Percentiles rank a stretch among this genome's conserved stretches.
Conservation (phyloP, 2,113 vertebrate species). For the Mungos mungo region DNA sequence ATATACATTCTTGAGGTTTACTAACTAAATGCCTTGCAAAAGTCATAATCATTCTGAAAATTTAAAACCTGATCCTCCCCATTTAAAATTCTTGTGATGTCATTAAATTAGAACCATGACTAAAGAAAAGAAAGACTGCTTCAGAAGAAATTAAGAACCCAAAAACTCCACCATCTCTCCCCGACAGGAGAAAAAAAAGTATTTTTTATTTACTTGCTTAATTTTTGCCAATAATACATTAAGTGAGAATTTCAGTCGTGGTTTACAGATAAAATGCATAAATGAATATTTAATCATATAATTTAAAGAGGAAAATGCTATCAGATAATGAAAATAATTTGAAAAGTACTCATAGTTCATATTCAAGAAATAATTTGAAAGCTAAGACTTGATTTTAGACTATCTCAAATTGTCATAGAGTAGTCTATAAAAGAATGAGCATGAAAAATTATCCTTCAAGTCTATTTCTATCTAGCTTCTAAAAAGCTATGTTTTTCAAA, state of each 20-base stretch:
- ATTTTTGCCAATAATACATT: background rate
- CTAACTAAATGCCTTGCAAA: background rate
- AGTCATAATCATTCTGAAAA: background rate
- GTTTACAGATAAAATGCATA: background rate
- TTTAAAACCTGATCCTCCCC: background rate
- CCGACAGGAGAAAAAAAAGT: background rate
- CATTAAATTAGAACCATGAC: background rate
- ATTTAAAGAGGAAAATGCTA: background rate
- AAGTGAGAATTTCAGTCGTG: background rate
- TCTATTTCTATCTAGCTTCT: background rate
- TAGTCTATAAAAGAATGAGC: background rate
- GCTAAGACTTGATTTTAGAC: slow-evolving; percentile 20
- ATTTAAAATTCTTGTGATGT: background rate
- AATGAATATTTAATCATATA: background rate
- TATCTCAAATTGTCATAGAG: background rate
- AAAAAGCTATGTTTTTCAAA: background rate
- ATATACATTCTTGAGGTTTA: background rate
- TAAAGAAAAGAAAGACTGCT: background rate
- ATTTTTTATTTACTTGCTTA: background rate
- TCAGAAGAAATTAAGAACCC: background rate
- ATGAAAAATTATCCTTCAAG: background rate
- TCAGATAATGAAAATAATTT: slow-evolving; percentile 45
- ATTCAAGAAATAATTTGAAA: background rate
- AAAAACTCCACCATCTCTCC: background rate
- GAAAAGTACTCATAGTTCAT: background rate